phyloP scores from a whole-genome alignment of 2,797 vertebrate genomes.

The Pipistrellus nathusii region DNA sequence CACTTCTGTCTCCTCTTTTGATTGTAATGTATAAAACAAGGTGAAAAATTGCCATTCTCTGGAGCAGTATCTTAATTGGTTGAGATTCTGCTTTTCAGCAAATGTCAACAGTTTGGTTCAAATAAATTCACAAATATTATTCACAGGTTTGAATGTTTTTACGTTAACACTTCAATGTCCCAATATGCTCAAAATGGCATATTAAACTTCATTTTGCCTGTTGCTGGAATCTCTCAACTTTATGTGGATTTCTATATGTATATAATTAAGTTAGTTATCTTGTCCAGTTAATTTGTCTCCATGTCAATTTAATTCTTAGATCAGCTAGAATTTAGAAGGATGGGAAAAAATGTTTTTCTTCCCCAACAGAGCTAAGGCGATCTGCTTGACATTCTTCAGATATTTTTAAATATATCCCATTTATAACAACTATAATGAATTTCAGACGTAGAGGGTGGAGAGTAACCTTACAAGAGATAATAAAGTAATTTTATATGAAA shows the following conservation, averaged over 20 bases:
- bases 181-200: not conserved
- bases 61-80: too few species aligned
- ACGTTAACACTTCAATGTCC: too few species aligned
- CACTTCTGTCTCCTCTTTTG: too few species aligned
- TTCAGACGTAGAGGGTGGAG: not conserved
- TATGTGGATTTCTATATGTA: not conserved
- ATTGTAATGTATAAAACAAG: too few species aligned
- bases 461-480: constrained; percentile 40
- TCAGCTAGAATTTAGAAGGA: not conserved
- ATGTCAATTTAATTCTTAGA: not conserved
- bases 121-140: too few species aligned
- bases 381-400: not conserved
- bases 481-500: constrained; percentile 52
- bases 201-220: not conserved
- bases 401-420: constrained; percentile 39
- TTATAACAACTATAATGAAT: constrained; percentile 34
- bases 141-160: too few species aligned
- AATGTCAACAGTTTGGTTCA: too few species aligned
- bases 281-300: not conserved
- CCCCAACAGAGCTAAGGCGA: not conserved
- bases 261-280: not conserved
- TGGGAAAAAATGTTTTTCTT: not conserved
- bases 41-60: too few species aligned
- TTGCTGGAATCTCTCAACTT: not conserved
- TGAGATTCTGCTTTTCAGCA: too few species aligned